Evolutionary conservation across 1,140 invertebrate genomes (phyloP), one percentile per base, ranked within the genome.

Genomic region (Berghia stephanieae): DNA sequence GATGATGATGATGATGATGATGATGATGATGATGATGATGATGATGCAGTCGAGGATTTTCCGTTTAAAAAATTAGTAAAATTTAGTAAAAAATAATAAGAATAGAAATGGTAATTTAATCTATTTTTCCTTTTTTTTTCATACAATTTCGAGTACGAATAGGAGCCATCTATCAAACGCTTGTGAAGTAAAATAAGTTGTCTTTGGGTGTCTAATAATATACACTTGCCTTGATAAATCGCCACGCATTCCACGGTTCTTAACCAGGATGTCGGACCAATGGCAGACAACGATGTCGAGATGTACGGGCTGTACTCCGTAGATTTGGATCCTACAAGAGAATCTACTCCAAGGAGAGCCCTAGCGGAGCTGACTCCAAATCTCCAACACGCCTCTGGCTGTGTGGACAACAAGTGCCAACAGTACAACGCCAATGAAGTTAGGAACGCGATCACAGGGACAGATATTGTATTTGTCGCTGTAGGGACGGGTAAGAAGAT

Each of bases 401-500:
- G 88, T 81, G 2, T n/a, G 34, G 70, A 67, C 4, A 38, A 27
- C 8, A 44, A 44, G n/a, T 73, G 70, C 21, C 38, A 24, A 1
- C 24, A 79, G 6, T 88, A 88, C 75, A 78, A 83, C 5, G 36
- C 43, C 18, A 42, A 67, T 5, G 71, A 72, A 24, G 74, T 89
- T 1, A 79, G 73, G 27, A 49, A 67, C 42, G 84, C 87, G 21
- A 82, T 88, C 18, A 68, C 68, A 24, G 70, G 70, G 16, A 75
- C 83, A 21, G 80, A 89, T 24, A 63, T 88, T 0, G 81, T 87
- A 34, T 80, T 89, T 79, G 80, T 89, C 10, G 86, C 86, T 80
- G 72, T 89, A 8, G 89, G 88, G 78, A 89, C 88, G 81, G 89
- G 89, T 89, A 42, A 74, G 77, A 55, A 10, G 36, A 8, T 42